Evolutionary conservation across 2,797 vertebrate species (phyloP), one percentile per base, ranked within the genome.

Genomic region (Leptodactylus fallax): DNA sequence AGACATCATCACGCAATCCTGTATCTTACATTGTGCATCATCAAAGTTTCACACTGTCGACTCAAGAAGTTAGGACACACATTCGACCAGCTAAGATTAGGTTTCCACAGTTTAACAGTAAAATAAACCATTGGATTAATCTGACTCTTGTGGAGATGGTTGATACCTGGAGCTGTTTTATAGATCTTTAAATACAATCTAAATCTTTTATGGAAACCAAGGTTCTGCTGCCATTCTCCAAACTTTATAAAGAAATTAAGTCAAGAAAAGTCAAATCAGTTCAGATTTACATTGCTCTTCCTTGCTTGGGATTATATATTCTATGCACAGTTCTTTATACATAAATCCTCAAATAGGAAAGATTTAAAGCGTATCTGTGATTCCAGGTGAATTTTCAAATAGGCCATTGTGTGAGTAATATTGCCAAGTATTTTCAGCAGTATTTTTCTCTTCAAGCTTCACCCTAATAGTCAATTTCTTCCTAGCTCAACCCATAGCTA

Each of bases 41-140:
- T 77, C 74, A 77, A 77, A 77, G 74, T 77, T 77, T 53, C 74
- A n/a, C 25, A 72, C 27, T 71, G 67, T 7, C n/a, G n/a, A n/a
- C 4, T 36, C 16, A 53, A 53, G 47, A 77, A 77, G 14, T 53
- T 53, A 53, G 47, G 47, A 53, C 74, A 77, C 72, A 51, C n/a
- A 72, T 23, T 77, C 16, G 49, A 53, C 74, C 74, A 53, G 49
- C 19, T 14, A 1, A 53, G 21, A 77, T 77, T 53, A 53, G 71
- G 10, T 72, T 49, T 72, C 10, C 23, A 25, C 27, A 71, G 25
- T 71, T 45, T 45, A 16, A 51, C 19, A n/a, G 10, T n/a, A 51
- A 76, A n/a, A n/a, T 74, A 74, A 74, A 51, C 45, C 45, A 74
- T 5, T 51, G 74, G 74, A 51, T 77, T 77, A 77, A 53, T 51